Conservation (phyloP, 23 tunicate species). For the Pegea sp. region DNA sequence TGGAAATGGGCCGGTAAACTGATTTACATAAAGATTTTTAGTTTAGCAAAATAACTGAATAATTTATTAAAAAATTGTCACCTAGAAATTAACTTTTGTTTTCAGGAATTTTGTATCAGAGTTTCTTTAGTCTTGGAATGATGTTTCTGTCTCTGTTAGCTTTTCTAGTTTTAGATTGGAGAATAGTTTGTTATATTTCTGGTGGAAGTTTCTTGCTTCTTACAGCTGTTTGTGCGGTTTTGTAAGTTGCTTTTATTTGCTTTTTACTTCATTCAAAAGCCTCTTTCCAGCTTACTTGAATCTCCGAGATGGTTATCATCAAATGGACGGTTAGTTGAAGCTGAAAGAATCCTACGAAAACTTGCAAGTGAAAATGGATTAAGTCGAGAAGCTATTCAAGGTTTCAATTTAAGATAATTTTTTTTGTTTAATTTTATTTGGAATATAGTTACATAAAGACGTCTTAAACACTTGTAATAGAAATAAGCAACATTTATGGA, state of each 20-base stretch:
- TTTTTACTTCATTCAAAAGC: not conserved
- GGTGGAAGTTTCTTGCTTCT: constrained; percentile 12
- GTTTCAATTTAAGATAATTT: too few relatives aligned
- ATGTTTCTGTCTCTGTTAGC: constrained; percentile 31
- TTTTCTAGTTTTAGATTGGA: constrained; percentile 20
- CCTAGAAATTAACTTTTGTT: not conserved
- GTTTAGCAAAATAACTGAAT: too few relatives aligned
- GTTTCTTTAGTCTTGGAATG: constrained; percentile 44
- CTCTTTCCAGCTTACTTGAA: constrained; percentile 32
- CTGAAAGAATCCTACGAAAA: constrained; percentile 18
- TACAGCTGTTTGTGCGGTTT: constrained; percentile 2
- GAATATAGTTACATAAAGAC: too few relatives aligned
- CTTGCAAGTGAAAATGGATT: constrained; percentile 51
- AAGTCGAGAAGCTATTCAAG: constrained; percentile 9
- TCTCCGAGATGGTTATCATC: constrained; percentile 84
- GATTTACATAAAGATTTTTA: too few relatives aligned
- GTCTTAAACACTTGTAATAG: too few relatives aligned
- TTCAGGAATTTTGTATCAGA: constrained; percentile 34
- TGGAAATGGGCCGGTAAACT: constrained; percentile 6
- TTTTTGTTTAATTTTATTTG: too few relatives aligned
- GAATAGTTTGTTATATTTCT: constrained; percentile 15
- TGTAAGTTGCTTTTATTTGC: constrained; percentile 21
- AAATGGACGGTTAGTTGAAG: constrained; percentile 30
- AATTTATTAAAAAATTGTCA: too few relatives aligned
- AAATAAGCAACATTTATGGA: too few relatives aligned